Conservation (phyloP, 2,888 invertebrate species). For the Andrena haemorrhoa region DNA sequence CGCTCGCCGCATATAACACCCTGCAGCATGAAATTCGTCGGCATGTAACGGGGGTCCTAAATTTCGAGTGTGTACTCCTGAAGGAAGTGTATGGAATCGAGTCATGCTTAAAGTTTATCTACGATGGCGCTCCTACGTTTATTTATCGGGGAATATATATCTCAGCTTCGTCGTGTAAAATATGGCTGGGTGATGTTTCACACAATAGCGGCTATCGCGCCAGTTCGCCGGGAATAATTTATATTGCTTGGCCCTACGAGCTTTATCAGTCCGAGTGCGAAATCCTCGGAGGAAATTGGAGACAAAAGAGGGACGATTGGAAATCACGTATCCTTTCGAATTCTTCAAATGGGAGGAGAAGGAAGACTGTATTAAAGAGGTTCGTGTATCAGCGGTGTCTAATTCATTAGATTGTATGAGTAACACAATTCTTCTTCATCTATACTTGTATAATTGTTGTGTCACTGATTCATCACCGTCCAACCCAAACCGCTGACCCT, state of each 20-base stretch:
- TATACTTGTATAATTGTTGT: too few relatives aligned
- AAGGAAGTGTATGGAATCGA: constrained; percentile 52
- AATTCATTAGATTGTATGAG: too few relatives aligned
- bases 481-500: too few relatives aligned
- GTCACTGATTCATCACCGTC: too few relatives aligned
- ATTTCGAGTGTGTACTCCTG: constrained; percentile 56
- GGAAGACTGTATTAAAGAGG: too few relatives aligned
- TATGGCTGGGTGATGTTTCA: constrained; percentile 42
- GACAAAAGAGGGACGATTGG: neutral
- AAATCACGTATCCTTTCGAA: neutral
- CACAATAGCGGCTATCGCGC: constrained; percentile 40
- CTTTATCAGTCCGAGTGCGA: constrained; percentile 4
- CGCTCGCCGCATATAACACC: constrained; percentile 72
- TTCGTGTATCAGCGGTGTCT: too few relatives aligned
- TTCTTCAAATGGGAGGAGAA: too few relatives aligned
- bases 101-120: constrained; percentile 50
- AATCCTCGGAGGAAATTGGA: neutral
- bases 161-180: constrained; percentile 29
- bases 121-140: constrained; percentile 32
- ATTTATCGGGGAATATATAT: constrained; percentile 52
- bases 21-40: constrained; percentile 72
- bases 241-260: constrained; percentile 3
- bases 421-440: too few relatives aligned
- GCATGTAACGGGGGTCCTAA: constrained; percentile 70
- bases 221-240: constrained; percentile 30